Conservation (phyloP, 2,888 invertebrate species). For the Acanthococcus lagerstroemiae region DNA sequence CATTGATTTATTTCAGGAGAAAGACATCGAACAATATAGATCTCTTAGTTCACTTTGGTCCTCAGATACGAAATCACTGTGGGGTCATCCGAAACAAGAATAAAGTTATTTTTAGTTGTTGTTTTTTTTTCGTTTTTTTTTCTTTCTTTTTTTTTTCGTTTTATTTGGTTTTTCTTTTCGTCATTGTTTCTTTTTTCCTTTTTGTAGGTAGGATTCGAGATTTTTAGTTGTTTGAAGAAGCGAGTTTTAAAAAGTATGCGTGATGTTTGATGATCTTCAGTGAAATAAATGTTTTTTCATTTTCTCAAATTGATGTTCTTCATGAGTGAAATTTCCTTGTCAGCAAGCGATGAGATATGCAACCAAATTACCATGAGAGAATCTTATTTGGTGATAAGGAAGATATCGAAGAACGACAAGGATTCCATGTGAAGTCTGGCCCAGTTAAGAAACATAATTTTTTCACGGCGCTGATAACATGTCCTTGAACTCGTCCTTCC, state of each 20-base stretch:
- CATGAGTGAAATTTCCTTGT: not conserved
- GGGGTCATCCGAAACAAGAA: slow-evolving; percentile 25
- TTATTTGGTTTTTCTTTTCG: slow-evolving; percentile 3
- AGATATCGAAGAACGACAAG: no score
- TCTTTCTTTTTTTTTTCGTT: slow-evolving; percentile 3
- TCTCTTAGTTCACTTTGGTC: slow-evolving; percentile 19
- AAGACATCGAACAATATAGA: slow-evolving; percentile 16
- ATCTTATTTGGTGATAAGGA: no score
- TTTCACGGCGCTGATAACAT: no score
- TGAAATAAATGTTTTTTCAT: slow-evolving; percentile 16
- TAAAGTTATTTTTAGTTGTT: not conserved
- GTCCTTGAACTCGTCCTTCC: no score
- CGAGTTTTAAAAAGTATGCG: not conserved
- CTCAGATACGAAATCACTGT: slow-evolving; percentile 12
- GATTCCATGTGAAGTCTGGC: no score
- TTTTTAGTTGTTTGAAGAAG: slow-evolving; percentile 11
- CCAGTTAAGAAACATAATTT: no score
- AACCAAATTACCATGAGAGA: not conserved
- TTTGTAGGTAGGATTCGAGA: slow-evolving; percentile 10
- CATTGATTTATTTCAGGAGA: no score
- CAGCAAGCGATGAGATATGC: no score
- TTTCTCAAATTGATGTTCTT: not conserved
- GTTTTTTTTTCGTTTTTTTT: slow-evolving; percentile 1
- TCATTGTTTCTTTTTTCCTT: slow-evolving; percentile 2
- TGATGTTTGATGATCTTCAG: slow-evolving; percentile 5